A percentile compares a stretch with the other conserved stretches of the same genome.
These are phyloP conservation scores for Chaenogobius annularis DNA, from an alignment of 2,113 vertebrate species.

Conservation along the genomic window DNA sequence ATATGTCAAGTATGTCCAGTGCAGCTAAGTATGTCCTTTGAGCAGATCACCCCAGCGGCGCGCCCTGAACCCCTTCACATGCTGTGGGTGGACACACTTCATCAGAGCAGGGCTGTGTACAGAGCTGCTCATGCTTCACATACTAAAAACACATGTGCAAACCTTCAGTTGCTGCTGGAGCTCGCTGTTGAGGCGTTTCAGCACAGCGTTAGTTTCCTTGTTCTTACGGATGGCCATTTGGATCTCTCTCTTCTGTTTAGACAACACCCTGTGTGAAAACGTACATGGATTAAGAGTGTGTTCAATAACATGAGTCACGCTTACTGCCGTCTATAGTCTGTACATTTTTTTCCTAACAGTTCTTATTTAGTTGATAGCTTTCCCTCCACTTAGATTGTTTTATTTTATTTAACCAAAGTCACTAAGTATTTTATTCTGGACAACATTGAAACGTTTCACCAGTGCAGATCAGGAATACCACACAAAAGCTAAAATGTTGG, in stretches of 20 bases:
- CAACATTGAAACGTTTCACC: no score
- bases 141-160: constrained; percentile 13
- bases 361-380: no score
- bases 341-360: no score
- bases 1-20: constrained; percentile 7
- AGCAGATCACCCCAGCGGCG: constrained; percentile 12
- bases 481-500: not conserved
- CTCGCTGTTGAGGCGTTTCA: constrained; percentile 94
- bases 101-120: not conserved
- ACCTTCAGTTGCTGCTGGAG: constrained; percentile 98
- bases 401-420: no score
- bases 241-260: constrained; percentile 91
- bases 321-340: no score
- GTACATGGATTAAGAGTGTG: no score
- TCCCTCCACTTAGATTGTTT: no score
- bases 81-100: constrained; percentile 7
- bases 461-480: no score
- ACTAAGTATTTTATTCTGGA: no score
- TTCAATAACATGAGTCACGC: no score
- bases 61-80: constrained; percentile 3
- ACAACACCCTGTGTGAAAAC: constrained; percentile 78
- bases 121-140: not conserved
- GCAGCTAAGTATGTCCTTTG: not conserved
- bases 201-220: constrained; percentile 92
- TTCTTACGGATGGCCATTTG: constrained; percentile 94